Evolutionary conservation across 2,888 invertebrate species (phyloP), one percentile per base, ranked within the genome.

Genomic region (Perizoma flavofasciatum): DNA sequence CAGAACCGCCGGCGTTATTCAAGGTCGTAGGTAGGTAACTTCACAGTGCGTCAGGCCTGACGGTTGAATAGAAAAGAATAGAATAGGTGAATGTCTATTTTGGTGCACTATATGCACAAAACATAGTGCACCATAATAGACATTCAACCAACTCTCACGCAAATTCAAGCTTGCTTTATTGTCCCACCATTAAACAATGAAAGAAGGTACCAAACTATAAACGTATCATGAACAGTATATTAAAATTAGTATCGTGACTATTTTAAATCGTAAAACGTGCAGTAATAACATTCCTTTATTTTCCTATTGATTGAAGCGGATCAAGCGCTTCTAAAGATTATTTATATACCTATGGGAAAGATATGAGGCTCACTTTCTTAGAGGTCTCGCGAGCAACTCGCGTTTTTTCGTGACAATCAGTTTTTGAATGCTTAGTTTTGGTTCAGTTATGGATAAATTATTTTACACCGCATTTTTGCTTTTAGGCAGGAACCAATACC

Each of bases 381-480:
- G 43, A 41, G 46, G 44, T 44, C 51, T 39, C 44, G 48, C 43
- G 6, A 44, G 32, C 22, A 9, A 5, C 22, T 45, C 40, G 33
- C 33, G 45, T 55, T 45, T 45, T 5, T 44, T 48, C 54, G 22
- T 3, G 0, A 37, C 10, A 40, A 37, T 43, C 5, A 11, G 10
- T 22, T 48, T 43, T 5, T 11, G 35, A 49, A 11, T 6, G 5
- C n/a, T n/a, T 4, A 10, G 7, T 8, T 37, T 44, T 44, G 33
- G 6, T 39, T 11, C 6, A 35, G 35, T 10, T 41, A 51, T 57
- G 51, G 46, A 46, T 22, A 43, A 46, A 35, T 40, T 56, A 34
- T 40, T 49, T 34, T 40, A 9, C 32, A 6, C 7, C 6, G 43
- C 43, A 32, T 41, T 51, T 4, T 47, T 37, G 35, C 47, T 56